phyloP scores from a whole-genome alignment of 2,888 invertebrate genomes.

The Drosophila pseudotakahashii region DNA sequence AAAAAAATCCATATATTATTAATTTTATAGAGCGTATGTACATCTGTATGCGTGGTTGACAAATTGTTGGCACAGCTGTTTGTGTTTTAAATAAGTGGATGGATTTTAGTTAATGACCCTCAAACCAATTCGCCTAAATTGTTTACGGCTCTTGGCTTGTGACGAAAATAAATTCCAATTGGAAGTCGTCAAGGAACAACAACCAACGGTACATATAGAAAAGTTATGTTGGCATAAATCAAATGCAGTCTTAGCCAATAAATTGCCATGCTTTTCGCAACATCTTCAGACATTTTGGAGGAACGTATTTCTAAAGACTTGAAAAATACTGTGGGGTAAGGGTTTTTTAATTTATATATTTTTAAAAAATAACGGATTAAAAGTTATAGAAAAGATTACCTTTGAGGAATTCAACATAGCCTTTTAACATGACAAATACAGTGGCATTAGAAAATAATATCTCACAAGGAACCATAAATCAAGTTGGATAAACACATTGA shows the following conservation, averaged over 20 bases:
- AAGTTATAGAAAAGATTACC: conserved; percentile 1
- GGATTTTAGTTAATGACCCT: conserved; percentile 78
- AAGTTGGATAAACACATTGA: conserved; percentile 51
- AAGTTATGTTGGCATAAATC: conserved; percentile 46
- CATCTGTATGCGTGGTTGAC: conserved; percentile 56
- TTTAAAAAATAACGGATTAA: not conserved
- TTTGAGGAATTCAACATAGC: not conserved
- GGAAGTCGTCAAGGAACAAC: conserved; percentile 26
- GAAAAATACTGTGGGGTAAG: not conserved
- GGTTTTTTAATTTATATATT: not conserved
- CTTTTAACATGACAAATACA: conserved; percentile 36
- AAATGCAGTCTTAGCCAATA: conserved; percentile 29
- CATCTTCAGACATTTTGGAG: not conserved
- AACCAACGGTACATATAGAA: conserved; percentile 12
- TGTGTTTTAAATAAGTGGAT: conserved; percentile 73
- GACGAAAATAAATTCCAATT: conserved; percentile 44
- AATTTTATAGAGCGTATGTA: conserved; percentile 35
- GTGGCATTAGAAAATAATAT: conserved; percentile 48
- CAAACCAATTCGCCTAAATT: conserved; percentile 78
- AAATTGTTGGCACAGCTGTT: conserved; percentile 78
- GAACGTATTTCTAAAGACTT: not conserved
- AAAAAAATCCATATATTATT: conserved; percentile 27
- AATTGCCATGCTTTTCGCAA: conserved; percentile 27
- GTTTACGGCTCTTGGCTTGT: conserved; percentile 71
- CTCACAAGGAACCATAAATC: conserved; percentile 62